A percentile compares a stretch with the other conserved stretches of the same genome.
Conservation (phyloP, 2,797 vertebrate genomes). For the Jordanella pulchra region DNA sequence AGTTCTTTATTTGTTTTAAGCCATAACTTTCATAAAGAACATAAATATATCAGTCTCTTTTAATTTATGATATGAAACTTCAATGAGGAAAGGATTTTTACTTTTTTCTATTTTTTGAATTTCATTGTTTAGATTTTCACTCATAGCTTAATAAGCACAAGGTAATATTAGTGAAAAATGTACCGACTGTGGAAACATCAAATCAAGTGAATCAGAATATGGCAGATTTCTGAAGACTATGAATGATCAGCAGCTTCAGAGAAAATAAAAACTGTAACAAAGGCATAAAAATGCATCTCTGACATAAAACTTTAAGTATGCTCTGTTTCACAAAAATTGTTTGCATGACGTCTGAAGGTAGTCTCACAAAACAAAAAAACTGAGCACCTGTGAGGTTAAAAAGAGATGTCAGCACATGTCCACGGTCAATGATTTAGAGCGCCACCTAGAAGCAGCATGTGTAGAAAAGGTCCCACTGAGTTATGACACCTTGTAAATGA, state of each 20-base stretch:
- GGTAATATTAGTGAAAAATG: neutral
- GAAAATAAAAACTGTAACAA: conserved; percentile 21
- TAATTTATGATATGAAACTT: too few species aligned
- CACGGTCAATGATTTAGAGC: neutral
- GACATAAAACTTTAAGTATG: conserved; percentile 9
- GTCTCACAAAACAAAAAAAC: conserved; percentile 51
- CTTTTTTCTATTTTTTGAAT: neutral
- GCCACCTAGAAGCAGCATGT: conserved; percentile 21
- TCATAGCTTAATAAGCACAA: neutral
- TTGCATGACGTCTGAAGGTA: conserved; percentile 37
- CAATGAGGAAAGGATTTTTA: too few species aligned
- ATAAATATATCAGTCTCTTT: neutral
- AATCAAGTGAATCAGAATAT: neutral
- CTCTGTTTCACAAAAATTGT: conserved; percentile 15
- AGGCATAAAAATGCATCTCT: conserved; percentile 6
- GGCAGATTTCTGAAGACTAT: conserved; percentile 23
- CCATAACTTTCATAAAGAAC: neutral
- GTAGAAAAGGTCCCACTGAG: conserved; percentile 14
- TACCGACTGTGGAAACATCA: conserved; percentile 45
- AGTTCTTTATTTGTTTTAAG: neutral
- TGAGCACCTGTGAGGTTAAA: conserved; percentile 68
- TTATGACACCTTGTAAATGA: conserved; percentile 57
- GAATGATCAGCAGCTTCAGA: conserved; percentile 19
- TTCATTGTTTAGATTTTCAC: neutral
- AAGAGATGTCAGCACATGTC: conserved; percentile 1